Conservation (phyloP, 92 coral and sea anemone species). For the Zoanthus sociatus region DNA sequence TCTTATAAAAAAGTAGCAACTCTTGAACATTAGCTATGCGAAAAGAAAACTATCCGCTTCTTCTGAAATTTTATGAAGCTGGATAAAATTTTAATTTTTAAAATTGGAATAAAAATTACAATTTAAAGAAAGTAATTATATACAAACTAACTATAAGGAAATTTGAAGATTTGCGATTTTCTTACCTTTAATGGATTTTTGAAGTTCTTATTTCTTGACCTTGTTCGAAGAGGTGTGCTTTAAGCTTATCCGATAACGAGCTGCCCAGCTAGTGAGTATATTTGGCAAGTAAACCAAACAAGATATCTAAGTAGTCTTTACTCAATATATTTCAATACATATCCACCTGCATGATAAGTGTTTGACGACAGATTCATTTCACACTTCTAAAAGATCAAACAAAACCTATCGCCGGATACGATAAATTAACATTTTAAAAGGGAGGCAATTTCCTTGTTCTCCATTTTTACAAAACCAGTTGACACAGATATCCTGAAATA, state of each 20-base stretch:
- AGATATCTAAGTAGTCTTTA: background rate
- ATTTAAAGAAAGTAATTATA: too few species aligned
- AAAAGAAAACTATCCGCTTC: too few species aligned
- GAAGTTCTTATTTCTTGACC: background rate
- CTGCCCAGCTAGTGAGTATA: slow-evolving; percentile 18
- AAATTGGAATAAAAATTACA: too few species aligned
- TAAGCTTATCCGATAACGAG: background rate
- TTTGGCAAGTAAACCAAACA: slow-evolving; percentile 38
- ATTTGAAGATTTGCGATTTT: background rate
- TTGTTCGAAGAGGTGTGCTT: background rate
- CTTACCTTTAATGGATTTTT: background rate
- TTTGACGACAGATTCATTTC: slow-evolving; percentile 48
- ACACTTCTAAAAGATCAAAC: slow-evolving; percentile 37
- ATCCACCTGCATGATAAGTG: slow-evolving; percentile 52
- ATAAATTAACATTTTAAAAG: slow-evolving; percentile 46
- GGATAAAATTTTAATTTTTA: too few species aligned
- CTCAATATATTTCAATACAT: slow-evolving; percentile 25
- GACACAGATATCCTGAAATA: slow-evolving; percentile 38
- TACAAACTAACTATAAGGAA: background rate
- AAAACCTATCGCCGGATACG: slow-evolving; percentile 44
- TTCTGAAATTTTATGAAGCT: too few species aligned
- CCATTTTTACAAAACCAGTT: background rate
- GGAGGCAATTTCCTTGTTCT: slow-evolving; percentile 28
- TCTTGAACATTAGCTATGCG: too few species aligned
- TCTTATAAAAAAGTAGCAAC: too few species aligned